Evolutionary conservation across 1,140 invertebrate species (phyloP).

Genomic region (Spodoptera frugiperda): DNA sequence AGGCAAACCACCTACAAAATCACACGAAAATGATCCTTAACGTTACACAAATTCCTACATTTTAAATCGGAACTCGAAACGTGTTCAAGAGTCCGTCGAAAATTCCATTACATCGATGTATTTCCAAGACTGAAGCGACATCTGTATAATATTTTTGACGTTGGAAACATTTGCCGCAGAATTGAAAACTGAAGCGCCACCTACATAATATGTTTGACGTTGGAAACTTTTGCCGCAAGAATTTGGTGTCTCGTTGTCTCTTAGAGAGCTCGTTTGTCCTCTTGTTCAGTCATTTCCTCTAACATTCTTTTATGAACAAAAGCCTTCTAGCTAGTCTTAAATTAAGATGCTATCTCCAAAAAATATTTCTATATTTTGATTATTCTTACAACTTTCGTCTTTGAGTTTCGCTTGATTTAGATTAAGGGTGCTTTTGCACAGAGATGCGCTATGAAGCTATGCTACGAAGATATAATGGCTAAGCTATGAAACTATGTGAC

Average conservation of each 20-base stretch:
- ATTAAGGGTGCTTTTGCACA: too few relatives aligned
- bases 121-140: background rate
- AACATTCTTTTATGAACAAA: constrained; percentile 49
- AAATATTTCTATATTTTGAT: constrained; percentile 45
- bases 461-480: too few relatives aligned
- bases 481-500: too few relatives aligned
- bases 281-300: constrained; percentile 51
- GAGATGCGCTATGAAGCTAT: too few relatives aligned
- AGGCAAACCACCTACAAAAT: background rate
- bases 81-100: constrained; percentile 38
- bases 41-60: background rate
- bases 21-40: constrained; percentile 19
- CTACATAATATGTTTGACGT: constrained; percentile 21
- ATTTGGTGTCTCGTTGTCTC: constrained; percentile 53
- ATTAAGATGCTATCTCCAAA: constrained; percentile 47
- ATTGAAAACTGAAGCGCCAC: too few relatives aligned
- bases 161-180: too few relatives aligned
- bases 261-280: constrained; percentile 51
- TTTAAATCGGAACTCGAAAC: constrained; percentile 28
- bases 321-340: constrained; percentile 43
- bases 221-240: constrained; percentile 33
- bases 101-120: constrained; percentile 34
- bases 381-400: constrained; percentile 28
- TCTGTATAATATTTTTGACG: background rate
- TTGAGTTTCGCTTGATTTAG: constrained; percentile 29